A percentile compares a stretch with the other conserved stretches of the same genome.
Evolutionary conservation across 2,888 invertebrate genomes (phyloP).

Genomic region (Scaptomyza flava): DNA sequence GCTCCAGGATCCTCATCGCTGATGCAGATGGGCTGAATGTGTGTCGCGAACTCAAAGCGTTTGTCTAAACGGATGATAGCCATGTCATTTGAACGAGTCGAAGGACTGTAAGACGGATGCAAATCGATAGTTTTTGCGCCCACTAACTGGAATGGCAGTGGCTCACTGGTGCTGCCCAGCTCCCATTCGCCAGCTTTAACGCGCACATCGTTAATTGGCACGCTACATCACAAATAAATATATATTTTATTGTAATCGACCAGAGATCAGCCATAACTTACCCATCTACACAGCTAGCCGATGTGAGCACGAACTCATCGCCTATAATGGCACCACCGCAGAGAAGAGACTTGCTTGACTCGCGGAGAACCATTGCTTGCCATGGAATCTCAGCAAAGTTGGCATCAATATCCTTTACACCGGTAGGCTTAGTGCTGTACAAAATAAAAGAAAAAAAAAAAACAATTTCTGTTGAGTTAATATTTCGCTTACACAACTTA

Average conservation of each 20-base stretch:
- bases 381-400: constrained; percentile 93
- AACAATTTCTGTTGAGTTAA: not conserved
- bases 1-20: constrained; percentile 86
- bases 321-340: constrained; percentile 93
- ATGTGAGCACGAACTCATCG: constrained; percentile 89
- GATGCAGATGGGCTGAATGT: constrained; percentile 91
- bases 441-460: not conserved
- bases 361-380: constrained; percentile 93
- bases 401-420: constrained; percentile 81
- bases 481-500: not conserved
- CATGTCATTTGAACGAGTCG: constrained; percentile 88
- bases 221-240: constrained; percentile 42
- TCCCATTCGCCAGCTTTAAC: constrained; percentile 94
- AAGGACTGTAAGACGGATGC: constrained; percentile 89
- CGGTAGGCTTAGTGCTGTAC: constrained; percentile 80
- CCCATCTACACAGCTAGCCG: constrained; percentile 93
- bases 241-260: not conserved
- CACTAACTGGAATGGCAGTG: constrained; percentile 91
- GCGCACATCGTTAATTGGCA: constrained; percentile 86
- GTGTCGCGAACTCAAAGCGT: constrained; percentile 87
- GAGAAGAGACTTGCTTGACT: constrained; percentile 89
- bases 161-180: constrained; percentile 92
- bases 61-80: constrained; percentile 89
- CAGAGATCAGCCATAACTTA: constrained; percentile 78
- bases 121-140: constrained; percentile 89